These are phyloP conservation scores for Mixornis gularis DNA, from an alignment of 2,113 vertebrate species.

Conservation along the genomic window DNA sequence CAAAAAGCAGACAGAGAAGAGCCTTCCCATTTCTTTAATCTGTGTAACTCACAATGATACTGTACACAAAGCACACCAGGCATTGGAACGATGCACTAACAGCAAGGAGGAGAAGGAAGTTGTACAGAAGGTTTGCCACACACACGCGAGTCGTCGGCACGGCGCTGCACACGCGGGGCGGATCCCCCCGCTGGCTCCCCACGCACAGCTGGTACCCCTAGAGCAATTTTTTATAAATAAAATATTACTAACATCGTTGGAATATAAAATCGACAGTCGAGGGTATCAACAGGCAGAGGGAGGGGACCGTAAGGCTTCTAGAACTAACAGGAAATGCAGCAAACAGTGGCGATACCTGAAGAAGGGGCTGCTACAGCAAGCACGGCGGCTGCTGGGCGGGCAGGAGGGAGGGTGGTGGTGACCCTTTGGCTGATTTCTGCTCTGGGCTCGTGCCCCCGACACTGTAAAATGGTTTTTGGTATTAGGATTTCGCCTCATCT, in stretches of 20 bases:
- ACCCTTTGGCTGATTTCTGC: slow-evolving; percentile 68
- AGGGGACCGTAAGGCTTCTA: slow-evolving; percentile 74
- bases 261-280: slow-evolving; percentile 56
- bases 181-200: not conserved
- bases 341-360: slow-evolving; percentile 53
- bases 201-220: slow-evolving; percentile 8
- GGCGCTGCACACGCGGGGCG: slow-evolving; percentile 10
- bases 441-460: slow-evolving; percentile 37
- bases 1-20: slow-evolving; percentile 66
- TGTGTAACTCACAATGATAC: slow-evolving; percentile 80
- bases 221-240: slow-evolving; percentile 59
- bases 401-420: not conserved
- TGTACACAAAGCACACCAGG: slow-evolving; percentile 80
- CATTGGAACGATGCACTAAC: slow-evolving; percentile 65
- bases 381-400: slow-evolving; percentile 24
- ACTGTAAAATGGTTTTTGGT: slow-evolving; percentile 72
- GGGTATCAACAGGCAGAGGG: slow-evolving; percentile 49
- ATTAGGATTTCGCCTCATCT: slow-evolving; percentile 37
- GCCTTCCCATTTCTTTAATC: slow-evolving; percentile 84
- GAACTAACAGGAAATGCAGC: slow-evolving; percentile 62
- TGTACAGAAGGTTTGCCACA: slow-evolving; percentile 57
- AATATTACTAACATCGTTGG: slow-evolving; percentile 46
- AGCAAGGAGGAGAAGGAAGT: slow-evolving; percentile 61
- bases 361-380: slow-evolving; percentile 57
- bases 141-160: slow-evolving; percentile 19